phyloP scores from a whole-genome alignment of 1,140 invertebrate genomes.

The Scaptomyza graminum region DNA sequence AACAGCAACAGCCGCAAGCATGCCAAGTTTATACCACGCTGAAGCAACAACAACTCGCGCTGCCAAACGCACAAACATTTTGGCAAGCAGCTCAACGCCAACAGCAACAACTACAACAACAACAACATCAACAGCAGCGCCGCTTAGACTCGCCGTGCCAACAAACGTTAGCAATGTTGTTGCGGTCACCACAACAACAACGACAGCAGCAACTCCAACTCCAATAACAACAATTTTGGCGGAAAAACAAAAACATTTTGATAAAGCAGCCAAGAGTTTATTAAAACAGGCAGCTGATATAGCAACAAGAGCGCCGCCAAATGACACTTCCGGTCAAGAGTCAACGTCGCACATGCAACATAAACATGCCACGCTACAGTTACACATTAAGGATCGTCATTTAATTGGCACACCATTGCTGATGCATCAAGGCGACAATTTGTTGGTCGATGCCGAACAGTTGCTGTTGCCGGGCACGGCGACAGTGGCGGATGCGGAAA shows the following conservation, averaged over 20 bases:
- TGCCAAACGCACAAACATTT: constrained; percentile 55
- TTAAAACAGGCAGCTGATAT: constrained; percentile 51
- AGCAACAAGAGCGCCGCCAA: constrained; percentile 10
- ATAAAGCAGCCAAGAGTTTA: constrained; percentile 59
- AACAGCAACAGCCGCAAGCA: constrained; percentile 40
- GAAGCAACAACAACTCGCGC: constrained; percentile 35
- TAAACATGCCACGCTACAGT: constrained; percentile 72
- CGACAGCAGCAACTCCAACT: constrained; percentile 51
- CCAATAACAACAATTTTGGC: constrained; percentile 65
- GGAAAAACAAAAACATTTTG: constrained; percentile 29
- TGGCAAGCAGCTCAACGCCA: constrained; percentile 49
- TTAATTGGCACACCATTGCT: constrained; percentile 79
- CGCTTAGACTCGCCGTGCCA: constrained; percentile 9
- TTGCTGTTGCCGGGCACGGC: constrained; percentile 70
- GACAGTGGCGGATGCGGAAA: constrained; percentile 64
- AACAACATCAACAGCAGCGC: constrained; percentile 23
- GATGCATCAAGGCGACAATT: constrained; percentile 80
- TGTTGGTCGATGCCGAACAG: constrained; percentile 70
- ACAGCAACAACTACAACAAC: constrained; percentile 34
- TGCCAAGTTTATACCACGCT: constrained; percentile 57
- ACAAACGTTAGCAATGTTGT: constrained; percentile 25
- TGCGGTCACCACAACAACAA: constrained; percentile 16
- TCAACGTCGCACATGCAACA: constrained; percentile 38
- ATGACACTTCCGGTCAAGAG: constrained; percentile 50
- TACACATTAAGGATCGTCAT: constrained; percentile 82